Evolutionary conservation across 2,797 vertebrate species (phyloP), one percentile per base, ranked within the genome.

Genomic region (Hippopotamyrus pictus): DNA sequence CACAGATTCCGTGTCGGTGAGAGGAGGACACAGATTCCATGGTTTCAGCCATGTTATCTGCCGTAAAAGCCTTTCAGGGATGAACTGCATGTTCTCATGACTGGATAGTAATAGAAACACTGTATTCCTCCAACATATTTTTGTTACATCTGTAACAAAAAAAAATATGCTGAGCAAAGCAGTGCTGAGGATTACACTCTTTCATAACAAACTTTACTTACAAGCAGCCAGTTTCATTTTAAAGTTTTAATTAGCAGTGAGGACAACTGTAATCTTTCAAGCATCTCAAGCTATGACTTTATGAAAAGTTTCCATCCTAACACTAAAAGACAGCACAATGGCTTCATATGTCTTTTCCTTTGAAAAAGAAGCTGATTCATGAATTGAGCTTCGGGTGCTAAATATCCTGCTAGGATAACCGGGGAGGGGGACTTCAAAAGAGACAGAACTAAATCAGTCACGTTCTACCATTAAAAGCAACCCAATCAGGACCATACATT

Each of bases 401-500:
- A 5, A 22, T 85, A 85, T 53, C 48, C 83, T 53, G n/a, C 22
- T 53, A 50, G 4, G 5, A 22, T 85, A 85, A 85, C 22, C 11
- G 2, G 22, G 22, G 44, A 12, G n/a, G 41, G 17, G 29, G 11
- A 33, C 19, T 7, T 14, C 22, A 12, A 85, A 51, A 22, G 19
- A 85, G 83, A 48, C 46, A 22, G 22, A 53, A 51, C 11, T 33
- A 29, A 54, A 86, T 33, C 25, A 69, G 83, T 33, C 41, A 85
- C n/a, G 12, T 51, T 85, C 83, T 85, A 46, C 48, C 82, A 85
- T 50, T 48, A 86, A 86, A 86, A 54, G 84, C 14, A 48, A 54
- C 22, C 48, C 84, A 53, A 86, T 22, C 8, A 29, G 12, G 22
- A 86, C 84, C 46, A 85, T 86, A 86, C n/a, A 86, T 48, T 86